Conservation (phyloP, 2,797 vertebrate genomes). For the Lithobates sylvaticus region DNA sequence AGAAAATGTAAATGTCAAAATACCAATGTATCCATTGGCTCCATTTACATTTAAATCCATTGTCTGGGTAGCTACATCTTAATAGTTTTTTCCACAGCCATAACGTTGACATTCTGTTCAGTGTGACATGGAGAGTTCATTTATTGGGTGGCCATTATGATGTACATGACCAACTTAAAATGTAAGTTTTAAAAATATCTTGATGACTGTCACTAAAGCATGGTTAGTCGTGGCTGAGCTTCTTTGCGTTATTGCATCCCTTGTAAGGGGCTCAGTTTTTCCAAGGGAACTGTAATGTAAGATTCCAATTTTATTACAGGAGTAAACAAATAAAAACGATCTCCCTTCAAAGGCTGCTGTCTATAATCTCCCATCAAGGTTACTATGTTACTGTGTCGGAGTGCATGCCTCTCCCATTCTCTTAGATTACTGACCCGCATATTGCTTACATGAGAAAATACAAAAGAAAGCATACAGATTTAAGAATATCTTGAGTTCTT, state of each 20-base stretch:
- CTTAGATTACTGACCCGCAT: slow-evolving; percentile 73
- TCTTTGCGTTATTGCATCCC: slow-evolving; percentile 36
- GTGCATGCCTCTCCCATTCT: slow-evolving; percentile 70
- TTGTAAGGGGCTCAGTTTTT: slow-evolving; percentile 24
- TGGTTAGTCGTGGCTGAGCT: slow-evolving; percentile 9
- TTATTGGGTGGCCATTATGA: not conserved
- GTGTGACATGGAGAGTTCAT: not conserved
- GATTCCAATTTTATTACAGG: slow-evolving; percentile 53
- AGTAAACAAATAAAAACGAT: slow-evolving; percentile 51
- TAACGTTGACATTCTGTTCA: slow-evolving; percentile 1
- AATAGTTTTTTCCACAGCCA: not conserved
- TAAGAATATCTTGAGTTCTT: slow-evolving; percentile 65
- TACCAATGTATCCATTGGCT: too few species aligned
- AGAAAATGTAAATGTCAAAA: too few species aligned
- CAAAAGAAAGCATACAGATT: slow-evolving; percentile 65
- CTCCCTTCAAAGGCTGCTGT: slow-evolving; percentile 51
- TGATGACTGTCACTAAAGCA: slow-evolving; percentile 29
- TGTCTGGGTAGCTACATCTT: too few species aligned
- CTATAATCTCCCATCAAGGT: slow-evolving; percentile 56
- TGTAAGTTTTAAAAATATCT: slow-evolving; percentile 46
- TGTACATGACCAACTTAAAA: slow-evolving; percentile 35
- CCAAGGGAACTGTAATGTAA: slow-evolving; percentile 44
- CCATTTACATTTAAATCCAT: too few species aligned
- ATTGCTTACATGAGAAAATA: slow-evolving; percentile 69
- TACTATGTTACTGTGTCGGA: slow-evolving; percentile 55